Evolutionary conservation across 2,888 invertebrate genomes (phyloP).

Genomic region (Resseliella maxima): DNA sequence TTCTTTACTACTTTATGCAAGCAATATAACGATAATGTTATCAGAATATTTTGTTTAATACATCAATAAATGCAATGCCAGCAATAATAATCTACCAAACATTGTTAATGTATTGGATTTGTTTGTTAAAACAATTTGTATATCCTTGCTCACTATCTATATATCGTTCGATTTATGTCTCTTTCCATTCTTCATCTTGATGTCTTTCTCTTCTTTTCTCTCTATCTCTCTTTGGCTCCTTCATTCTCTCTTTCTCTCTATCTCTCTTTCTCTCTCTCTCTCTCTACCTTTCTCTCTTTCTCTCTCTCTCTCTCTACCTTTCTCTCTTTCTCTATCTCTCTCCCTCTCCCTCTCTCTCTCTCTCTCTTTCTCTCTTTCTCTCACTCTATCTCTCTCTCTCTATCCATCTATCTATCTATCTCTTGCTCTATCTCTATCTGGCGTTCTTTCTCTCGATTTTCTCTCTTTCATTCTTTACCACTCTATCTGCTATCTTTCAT

Average conservation of each 20-base stretch:
- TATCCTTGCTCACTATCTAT: background rate
- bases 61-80: conserved; percentile 10
- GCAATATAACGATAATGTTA: background rate
- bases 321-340: too few species aligned
- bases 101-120: conserved; percentile 43
- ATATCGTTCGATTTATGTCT: background rate
- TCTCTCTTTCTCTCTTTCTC: too few species aligned
- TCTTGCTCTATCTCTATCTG: too few species aligned
- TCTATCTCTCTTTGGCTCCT: background rate
- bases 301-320: too few species aligned
- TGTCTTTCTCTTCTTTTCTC: background rate
- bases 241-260: background rate
- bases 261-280: too few species aligned
- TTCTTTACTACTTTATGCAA: background rate
- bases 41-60: background rate
- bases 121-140: conserved; percentile 38
- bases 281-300: too few species aligned
- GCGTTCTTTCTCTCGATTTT: too few species aligned
- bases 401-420: too few species aligned
- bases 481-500: background rate
- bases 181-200: too few species aligned
- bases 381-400: too few species aligned
- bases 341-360: too few species aligned
- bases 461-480: too few species aligned
- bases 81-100: background rate